Evolutionary conservation across 2,113 vertebrate species (phyloP).

Genomic region (Mixornis gularis): DNA sequence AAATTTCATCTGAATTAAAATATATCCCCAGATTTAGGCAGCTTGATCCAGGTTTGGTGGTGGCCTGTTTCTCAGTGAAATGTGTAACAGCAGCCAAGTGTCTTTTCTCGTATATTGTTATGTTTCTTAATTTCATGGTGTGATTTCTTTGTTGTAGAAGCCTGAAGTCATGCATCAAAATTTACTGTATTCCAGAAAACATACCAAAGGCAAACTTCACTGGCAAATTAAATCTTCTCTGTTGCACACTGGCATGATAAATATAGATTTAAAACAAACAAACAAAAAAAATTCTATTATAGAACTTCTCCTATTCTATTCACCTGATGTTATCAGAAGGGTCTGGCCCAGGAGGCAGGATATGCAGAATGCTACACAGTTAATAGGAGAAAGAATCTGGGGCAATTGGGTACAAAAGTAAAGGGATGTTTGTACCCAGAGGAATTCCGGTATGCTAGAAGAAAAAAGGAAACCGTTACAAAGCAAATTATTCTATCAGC

Average conservation of each 20-base stretch:
- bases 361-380: neutral
- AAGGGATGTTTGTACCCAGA: neutral
- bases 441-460: neutral
- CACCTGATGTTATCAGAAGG: conserved; percentile 19
- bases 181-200: conserved; percentile 34
- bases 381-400: neutral
- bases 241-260: conserved; percentile 27
- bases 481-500: neutral
- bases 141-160: conserved; percentile 51
- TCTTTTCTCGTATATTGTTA: conserved; percentile 38
- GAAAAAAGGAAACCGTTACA: neutral
- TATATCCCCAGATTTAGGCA: neutral
- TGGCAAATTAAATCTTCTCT: conserved; percentile 53
- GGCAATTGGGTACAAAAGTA: neutral
- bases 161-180: conserved; percentile 55
- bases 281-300: neutral
- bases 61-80: conserved; percentile 25
- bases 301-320: neutral
- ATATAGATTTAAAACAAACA: conserved; percentile 24
- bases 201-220: conserved; percentile 23
- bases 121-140: conserved; percentile 53
- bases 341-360: neutral
- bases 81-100: conserved; percentile 25
- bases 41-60: conserved; percentile 32
- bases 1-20: neutral